Evolutionary conservation across 2,888 invertebrate genomes (phyloP).

Genomic region (Podotricha telesiphe): DNA sequence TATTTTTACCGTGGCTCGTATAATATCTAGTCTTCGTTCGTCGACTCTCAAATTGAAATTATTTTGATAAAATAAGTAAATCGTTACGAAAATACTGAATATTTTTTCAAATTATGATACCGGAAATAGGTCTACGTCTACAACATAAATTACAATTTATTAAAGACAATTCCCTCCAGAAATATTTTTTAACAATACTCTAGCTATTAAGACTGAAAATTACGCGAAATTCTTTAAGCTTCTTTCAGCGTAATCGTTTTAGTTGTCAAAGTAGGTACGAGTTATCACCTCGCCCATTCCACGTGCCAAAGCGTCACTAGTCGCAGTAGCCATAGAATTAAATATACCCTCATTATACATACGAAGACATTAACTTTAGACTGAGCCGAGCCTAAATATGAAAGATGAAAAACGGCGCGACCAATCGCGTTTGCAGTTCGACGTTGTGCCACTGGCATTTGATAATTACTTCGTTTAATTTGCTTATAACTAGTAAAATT

Average conservation of each 20-base stretch:
- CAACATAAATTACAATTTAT: conserved; percentile 65
- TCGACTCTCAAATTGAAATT: conserved; percentile 53
- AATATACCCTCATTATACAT: conserved; percentile 36
- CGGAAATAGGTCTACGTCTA: conserved; percentile 68
- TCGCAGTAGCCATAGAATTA: conserved; percentile 69
- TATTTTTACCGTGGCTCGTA: conserved; percentile 36
- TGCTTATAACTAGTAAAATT: no score
- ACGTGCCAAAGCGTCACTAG: conserved; percentile 74
- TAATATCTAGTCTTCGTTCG: conserved; percentile 34
- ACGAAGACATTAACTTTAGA: background rate
- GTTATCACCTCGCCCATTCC: conserved; percentile 68
- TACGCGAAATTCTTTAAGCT: conserved; percentile 60
- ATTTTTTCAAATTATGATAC: conserved; percentile 68
- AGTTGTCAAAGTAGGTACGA: conserved; percentile 51
- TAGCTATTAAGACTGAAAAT: conserved; percentile 80
- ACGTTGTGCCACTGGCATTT: no score
- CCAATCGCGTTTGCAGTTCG: no score
- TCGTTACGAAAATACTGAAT: conserved; percentile 63
- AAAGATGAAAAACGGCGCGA: background rate
- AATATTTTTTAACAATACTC: conserved; percentile 73
- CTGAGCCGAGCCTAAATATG: conserved; percentile 1
- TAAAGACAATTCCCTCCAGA: conserved; percentile 78
- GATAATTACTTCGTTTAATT: no score
- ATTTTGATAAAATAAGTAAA: conserved; percentile 63
- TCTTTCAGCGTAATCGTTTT: conserved; percentile 49